A percentile compares a stretch with the other conserved stretches of the same genome.
These are phyloP conservation scores for Idaea aversata DNA, from an alignment of 2,888 invertebrate genomes.

Conservation along the genomic window DNA sequence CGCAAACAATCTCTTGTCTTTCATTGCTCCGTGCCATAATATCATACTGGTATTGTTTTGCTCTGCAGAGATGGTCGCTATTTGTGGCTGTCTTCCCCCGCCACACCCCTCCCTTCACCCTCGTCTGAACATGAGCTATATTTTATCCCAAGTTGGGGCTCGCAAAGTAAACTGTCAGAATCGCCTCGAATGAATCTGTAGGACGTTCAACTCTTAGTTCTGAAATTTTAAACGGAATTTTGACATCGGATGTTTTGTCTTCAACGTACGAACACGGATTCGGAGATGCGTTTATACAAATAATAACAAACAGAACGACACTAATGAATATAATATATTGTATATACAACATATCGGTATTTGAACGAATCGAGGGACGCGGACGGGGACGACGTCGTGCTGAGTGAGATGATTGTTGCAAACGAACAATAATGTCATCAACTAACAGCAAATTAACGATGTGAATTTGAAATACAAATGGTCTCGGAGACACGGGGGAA, in stretches of 20 bases:
- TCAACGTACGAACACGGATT: slow-evolving; percentile 5
- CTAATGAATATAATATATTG: slow-evolving; percentile 12
- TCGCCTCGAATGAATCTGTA: slow-evolving; percentile 61
- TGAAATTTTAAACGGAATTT: slow-evolving; percentile 44
- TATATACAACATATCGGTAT: slow-evolving; percentile 12
- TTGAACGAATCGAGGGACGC: slow-evolving; percentile 4
- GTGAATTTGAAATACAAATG: slow-evolving; percentile 58
- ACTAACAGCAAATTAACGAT: slow-evolving; percentile 25
- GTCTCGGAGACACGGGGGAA: slow-evolving; percentile 60
- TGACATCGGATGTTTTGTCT: slow-evolving; percentile 29
- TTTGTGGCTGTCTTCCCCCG: slow-evolving; percentile 67
- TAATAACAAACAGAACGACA: not conserved
- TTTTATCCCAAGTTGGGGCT: slow-evolving; percentile 75
- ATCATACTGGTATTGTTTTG: slow-evolving; percentile 78
- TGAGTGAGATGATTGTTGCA: slow-evolving; percentile 3
- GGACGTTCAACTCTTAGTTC: slow-evolving; percentile 74
- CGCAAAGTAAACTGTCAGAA: slow-evolving; percentile 76
- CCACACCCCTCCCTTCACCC: slow-evolving; percentile 36
- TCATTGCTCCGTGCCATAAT: slow-evolving; percentile 62
- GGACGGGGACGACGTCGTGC: not conserved
- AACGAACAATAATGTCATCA: slow-evolving; percentile 24
- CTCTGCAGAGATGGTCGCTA: slow-evolving; percentile 72
- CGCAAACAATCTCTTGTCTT: slow-evolving; percentile 32
- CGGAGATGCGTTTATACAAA: slow-evolving; percentile 2
- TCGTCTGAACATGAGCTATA: slow-evolving; percentile 75